A percentile compares a stretch with the other conserved stretches of the same genome.
phyloP scores from a whole-genome alignment of 92 coral and sea anemone species.

The Palythoa caribaeorum region DNA sequence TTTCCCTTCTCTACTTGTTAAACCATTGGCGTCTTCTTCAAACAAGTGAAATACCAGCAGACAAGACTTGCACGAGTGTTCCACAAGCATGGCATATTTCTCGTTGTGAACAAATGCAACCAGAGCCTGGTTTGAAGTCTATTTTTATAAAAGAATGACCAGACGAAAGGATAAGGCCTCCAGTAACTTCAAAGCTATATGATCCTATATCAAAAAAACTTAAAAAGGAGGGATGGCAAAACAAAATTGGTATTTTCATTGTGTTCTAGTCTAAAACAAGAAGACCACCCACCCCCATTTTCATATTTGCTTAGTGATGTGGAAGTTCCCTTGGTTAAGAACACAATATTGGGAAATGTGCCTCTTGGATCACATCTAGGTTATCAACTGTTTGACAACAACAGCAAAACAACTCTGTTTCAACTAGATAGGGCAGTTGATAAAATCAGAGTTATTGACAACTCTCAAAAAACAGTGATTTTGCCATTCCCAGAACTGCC shows the following conservation, averaged over 20 bases:
- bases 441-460: not conserved
- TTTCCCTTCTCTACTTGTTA: not conserved
- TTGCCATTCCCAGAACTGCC: constrained; percentile 10
- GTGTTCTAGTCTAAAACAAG: not conserved
- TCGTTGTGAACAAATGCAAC: not conserved
- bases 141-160: not conserved
- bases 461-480: constrained; percentile 11
- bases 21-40: not conserved
- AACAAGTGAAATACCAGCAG: not conserved
- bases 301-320: not conserved
- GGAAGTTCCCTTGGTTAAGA: not conserved
- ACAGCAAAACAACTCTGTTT: not conserved
- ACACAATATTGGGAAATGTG: not conserved
- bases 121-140: not conserved
- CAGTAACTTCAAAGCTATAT: not conserved
- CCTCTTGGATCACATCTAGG: constrained; percentile 15
- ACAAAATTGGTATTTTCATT: not conserved
- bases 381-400: not conserved
- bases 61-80: not conserved
- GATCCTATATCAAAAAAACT: not conserved
- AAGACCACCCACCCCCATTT: not conserved
- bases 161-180: not conserved
- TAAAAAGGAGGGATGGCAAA: not conserved
- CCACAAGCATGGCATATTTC: constrained; percentile 1
- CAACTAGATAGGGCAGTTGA: not conserved